Evolutionary conservation across 2,888 invertebrate genomes (phyloP).

Genomic region (Eucera pruinosa): DNA sequence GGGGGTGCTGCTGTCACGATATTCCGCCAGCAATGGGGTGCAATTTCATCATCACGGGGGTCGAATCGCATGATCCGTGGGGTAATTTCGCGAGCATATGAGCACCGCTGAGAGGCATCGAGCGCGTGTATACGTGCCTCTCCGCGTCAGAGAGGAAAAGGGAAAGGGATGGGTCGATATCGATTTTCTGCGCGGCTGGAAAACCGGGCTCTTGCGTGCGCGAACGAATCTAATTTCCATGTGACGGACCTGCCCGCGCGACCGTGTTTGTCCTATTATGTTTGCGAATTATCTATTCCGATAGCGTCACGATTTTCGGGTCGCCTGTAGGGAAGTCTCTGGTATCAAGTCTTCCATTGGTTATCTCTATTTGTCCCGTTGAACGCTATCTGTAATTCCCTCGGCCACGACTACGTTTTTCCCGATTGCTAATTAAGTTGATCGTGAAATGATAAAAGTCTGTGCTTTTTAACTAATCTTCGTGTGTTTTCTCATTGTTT

Average conservation of each 20-base stretch:
- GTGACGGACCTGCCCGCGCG: constrained; percentile 25
- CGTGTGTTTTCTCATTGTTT: constrained; percentile 55
- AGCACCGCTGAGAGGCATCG: constrained; percentile 8
- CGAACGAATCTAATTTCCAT: constrained; percentile 66
- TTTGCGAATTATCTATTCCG: constrained; percentile 64
- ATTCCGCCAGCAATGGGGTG: too few relatives aligned
- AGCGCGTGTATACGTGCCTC: neutral
- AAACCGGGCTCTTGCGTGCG: constrained; percentile 61
- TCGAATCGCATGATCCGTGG: too few relatives aligned
- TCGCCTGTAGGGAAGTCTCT: constrained; percentile 24
- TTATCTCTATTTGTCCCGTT: constrained; percentile 43
- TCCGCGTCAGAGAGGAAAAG: neutral
- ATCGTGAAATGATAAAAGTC: neutral
- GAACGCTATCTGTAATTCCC: constrained; percentile 18
- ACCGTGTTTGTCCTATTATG: constrained; percentile 65
- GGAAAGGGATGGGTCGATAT: constrained; percentile 49
- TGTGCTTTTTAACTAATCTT: constrained; percentile 22
- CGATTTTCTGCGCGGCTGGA: constrained; percentile 57
- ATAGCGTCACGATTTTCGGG: constrained; percentile 63
- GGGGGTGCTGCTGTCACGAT: too few relatives aligned
- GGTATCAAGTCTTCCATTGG: constrained; percentile 2
- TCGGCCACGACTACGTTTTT: constrained; percentile 1
- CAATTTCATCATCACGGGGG: too few relatives aligned
- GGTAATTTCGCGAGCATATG: constrained; percentile 10
- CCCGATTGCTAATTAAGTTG: constrained; percentile 22